Conservation (phyloP, 2,797 vertebrate species). For the Sebastes itinus region DNA sequence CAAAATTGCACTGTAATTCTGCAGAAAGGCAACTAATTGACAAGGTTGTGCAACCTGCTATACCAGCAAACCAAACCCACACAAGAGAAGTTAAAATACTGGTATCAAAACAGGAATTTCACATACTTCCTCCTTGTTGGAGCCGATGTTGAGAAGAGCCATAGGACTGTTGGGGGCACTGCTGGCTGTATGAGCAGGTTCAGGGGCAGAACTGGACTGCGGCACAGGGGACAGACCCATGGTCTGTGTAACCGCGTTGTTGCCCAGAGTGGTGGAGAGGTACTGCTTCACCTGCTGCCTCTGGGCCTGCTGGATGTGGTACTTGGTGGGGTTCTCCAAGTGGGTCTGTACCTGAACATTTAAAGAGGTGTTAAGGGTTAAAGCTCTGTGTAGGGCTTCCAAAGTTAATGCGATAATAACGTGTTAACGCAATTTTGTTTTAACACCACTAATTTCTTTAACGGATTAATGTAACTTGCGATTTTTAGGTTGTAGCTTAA, state of each 20-base stretch:
- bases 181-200: constrained; percentile 74
- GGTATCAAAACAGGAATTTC: constrained; percentile 17
- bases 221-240: constrained; percentile 77
- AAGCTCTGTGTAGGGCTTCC: too few relatives aligned
- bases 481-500: too few relatives aligned
- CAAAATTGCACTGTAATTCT: constrained; percentile 24
- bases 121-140: constrained; percentile 92
- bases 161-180: constrained; percentile 91
- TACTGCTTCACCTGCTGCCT: constrained; percentile 94
- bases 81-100: constrained; percentile 15
- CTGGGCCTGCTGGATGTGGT: constrained; percentile 93
- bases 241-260: constrained; percentile 85
- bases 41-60: constrained; percentile 42
- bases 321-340: constrained; percentile 93
- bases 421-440: too few relatives aligned
- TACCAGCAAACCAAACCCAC: constrained; percentile 25
- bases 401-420: too few relatives aligned
- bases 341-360: constrained; percentile 90
- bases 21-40: constrained; percentile 10
- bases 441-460: too few relatives aligned
- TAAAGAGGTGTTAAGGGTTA: background rate
- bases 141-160: constrained; percentile 89
- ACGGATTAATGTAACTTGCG: too few relatives aligned
- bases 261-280: constrained; percentile 90
- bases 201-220: constrained; percentile 83